These are phyloP conservation scores for Pangasianodon gigas DNA, from an alignment of 2,113 vertebrate genomes.

Conservation along the genomic window DNA sequence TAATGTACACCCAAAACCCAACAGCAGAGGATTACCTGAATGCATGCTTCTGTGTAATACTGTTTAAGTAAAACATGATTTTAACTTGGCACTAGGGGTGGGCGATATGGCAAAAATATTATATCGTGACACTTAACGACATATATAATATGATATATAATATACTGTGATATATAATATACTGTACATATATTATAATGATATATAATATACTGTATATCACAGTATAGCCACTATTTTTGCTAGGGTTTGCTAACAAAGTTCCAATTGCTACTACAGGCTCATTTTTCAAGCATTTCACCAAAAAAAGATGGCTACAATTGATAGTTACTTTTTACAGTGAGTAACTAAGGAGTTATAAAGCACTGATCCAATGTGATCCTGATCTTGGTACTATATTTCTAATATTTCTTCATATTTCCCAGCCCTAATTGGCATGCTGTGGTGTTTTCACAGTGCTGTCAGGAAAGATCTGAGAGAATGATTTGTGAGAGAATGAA, in stretches of 20 bases:
- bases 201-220: not conserved
- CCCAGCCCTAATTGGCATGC: not conserved
- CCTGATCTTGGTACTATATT: not conserved
- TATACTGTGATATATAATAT: too few relatives aligned
- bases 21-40: not conserved
- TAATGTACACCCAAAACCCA: not conserved
- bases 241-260: not conserved
- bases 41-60: not conserved
- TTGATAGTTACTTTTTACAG: not conserved
- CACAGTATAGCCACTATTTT: too few relatives aligned
- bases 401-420: not conserved
- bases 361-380: not conserved
- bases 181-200: too few relatives aligned
- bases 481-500: not conserved
- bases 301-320: not conserved
- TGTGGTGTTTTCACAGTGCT: not conserved
- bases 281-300: not conserved
- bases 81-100: not conserved
- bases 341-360: not conserved
- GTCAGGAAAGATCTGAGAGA: not conserved
- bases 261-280: not conserved
- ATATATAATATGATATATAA: not conserved
- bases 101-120: not conserved
- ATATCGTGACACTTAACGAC: not conserved
- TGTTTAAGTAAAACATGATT: not conserved